Evolutionary conservation across 1,140 invertebrate genomes (phyloP).

Genomic region (Drosophila novamexicana): DNA sequence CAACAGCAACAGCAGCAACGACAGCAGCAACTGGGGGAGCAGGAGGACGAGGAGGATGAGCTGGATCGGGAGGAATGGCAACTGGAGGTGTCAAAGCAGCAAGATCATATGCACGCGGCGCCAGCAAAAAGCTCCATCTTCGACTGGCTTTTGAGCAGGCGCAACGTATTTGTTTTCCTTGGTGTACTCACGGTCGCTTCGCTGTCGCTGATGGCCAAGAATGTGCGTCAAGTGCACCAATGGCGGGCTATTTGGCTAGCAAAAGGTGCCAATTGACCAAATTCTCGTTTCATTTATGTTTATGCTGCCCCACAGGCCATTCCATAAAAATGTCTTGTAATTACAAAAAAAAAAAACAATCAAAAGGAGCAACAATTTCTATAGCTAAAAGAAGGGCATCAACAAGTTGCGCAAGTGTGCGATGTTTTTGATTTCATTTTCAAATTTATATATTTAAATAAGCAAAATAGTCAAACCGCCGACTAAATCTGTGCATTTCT

Average conservation of each 20-base stretch:
- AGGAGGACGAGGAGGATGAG: background rate
- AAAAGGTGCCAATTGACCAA: background rate
- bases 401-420: too few species aligned
- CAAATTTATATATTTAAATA: too few species aligned
- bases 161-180: background rate
- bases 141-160: background rate
- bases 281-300: background rate
- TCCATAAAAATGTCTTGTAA: conserved; percentile 1
- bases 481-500: too few species aligned
- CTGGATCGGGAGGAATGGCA: background rate
- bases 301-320: background rate
- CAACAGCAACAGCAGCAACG: background rate
- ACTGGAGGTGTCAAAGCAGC: background rate
- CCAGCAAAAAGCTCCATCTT: background rate
- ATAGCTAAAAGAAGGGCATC: too few species aligned
- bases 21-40: background rate
- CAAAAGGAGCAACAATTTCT: too few species aligned
- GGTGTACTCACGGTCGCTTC: background rate
- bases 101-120: background rate
- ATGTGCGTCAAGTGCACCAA: background rate
- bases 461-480: too few species aligned
- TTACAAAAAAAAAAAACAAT: background rate
- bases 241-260: background rate
- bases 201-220: background rate
- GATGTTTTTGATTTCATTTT: too few species aligned